Conservation (phyloP, 2,113 vertebrate species). For the Sigmodon hispidus region DNA sequence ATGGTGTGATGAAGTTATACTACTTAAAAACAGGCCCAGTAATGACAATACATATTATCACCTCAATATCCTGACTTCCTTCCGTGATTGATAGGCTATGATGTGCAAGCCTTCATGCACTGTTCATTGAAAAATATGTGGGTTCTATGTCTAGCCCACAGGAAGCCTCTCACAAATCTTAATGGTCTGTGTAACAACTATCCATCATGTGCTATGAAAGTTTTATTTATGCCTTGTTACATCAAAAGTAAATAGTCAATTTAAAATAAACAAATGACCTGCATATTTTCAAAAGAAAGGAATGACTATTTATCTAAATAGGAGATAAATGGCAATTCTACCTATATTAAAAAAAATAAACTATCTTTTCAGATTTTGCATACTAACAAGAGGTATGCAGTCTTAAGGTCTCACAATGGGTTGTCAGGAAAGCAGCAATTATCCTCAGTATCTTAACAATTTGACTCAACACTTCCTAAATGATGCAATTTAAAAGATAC, state of each 20-base stretch:
- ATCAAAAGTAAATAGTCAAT: constrained; percentile 80
- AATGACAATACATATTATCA: too few relatives aligned
- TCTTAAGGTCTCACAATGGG: constrained; percentile 78
- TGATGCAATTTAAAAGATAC: neutral
- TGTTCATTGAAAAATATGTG: constrained; percentile 60
- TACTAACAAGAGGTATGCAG: constrained; percentile 61
- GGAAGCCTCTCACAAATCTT: constrained; percentile 64
- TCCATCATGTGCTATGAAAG: constrained; percentile 70
- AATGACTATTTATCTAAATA: constrained; percentile 77
- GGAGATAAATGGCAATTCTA: constrained; percentile 82
- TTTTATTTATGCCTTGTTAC: constrained; percentile 80
- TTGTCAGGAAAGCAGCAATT: constrained; percentile 81
- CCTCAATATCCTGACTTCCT: too few relatives aligned
- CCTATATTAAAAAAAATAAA: constrained; percentile 75
- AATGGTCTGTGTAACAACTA: constrained; percentile 75
- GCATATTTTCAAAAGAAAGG: constrained; percentile 80
- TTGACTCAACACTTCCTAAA: constrained; percentile 17
- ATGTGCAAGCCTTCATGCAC: neutral
- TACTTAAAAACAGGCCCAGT: neutral
- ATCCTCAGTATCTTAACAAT: neutral
- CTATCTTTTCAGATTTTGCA: constrained; percentile 79
- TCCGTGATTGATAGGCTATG: too few relatives aligned
- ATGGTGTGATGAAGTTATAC: neutral
- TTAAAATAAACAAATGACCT: constrained; percentile 81
- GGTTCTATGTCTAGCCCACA: constrained; percentile 71